A percentile compares a stretch with the other conserved stretches of the same genome.
Evolutionary conservation across 2,888 invertebrate species (phyloP).

Genomic region (Mimumesa dahlbomi): DNA sequence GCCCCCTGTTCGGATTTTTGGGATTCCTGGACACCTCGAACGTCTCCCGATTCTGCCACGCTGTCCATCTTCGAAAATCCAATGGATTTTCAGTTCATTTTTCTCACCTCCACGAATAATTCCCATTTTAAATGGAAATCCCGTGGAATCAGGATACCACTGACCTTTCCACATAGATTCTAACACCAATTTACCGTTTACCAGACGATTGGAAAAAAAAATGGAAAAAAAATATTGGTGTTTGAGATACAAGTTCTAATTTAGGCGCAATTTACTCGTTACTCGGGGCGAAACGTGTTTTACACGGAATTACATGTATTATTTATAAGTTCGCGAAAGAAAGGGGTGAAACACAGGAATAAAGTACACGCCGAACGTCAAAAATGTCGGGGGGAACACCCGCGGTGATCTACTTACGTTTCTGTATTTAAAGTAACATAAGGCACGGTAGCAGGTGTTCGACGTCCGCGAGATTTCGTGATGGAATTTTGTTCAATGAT

Average conservation of each 20-base stretch:
- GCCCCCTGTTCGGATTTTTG: conserved; percentile 71
- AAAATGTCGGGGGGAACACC: conserved; percentile 25
- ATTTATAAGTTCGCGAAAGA: conserved; percentile 10
- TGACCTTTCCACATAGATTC: too few species aligned
- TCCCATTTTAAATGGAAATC: too few species aligned
- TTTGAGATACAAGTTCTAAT: conserved; percentile 2
- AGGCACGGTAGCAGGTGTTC: conserved; percentile 20
- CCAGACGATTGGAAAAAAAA: too few species aligned
- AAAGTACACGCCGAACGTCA: conserved; percentile 11
- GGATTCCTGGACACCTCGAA: conserved; percentile 58
- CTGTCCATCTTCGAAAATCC: too few species aligned
- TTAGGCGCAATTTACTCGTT: not conserved
- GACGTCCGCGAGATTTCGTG: conserved; percentile 7
- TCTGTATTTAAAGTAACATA: conserved; percentile 14
- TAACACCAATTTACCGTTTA: too few species aligned
- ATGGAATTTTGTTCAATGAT: conserved; percentile 24
- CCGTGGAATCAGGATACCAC: too few species aligned
- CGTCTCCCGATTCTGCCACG: too few species aligned
- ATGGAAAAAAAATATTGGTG: not conserved
- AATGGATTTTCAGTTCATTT: too few species aligned
- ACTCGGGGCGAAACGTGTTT: conserved; percentile 6
- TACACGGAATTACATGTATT: conserved; percentile 23
- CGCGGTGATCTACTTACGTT: conserved; percentile 35
- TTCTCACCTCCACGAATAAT: too few species aligned
- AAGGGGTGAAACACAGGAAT: not conserved